phyloP scores from a whole-genome alignment of 1,140 invertebrate species.

The Cydia amplana region DNA sequence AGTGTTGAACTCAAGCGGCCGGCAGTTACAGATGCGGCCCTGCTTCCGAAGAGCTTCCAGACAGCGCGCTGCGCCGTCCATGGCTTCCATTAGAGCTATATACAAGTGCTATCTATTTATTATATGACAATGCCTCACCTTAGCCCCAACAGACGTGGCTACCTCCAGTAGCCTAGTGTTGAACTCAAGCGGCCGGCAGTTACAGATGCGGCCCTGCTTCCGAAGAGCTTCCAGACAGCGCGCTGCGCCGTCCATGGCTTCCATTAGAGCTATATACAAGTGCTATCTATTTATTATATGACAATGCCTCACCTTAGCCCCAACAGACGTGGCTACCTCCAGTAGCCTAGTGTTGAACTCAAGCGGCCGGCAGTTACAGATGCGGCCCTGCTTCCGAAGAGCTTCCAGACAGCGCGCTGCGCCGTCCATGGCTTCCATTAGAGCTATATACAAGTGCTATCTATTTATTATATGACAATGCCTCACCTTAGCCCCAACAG shows the following conservation, averaged over 20 bases:
- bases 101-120: too few species aligned
- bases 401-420: slow-evolving; percentile 89
- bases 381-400: slow-evolving; percentile 87
- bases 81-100: slow-evolving; percentile 89
- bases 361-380: slow-evolving; percentile 90
- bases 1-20: slow-evolving; percentile 90
- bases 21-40: slow-evolving; percentile 91
- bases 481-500: slow-evolving; percentile 87
- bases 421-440: slow-evolving; percentile 93
- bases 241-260: slow-evolving; percentile 91
- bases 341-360: slow-evolving; percentile 90
- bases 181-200: slow-evolving; percentile 90
- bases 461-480: too few species aligned
- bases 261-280: slow-evolving; percentile 84
- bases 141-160: slow-evolving; percentile 89
- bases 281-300: too few species aligned
- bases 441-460: slow-evolving; percentile 77
- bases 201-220: slow-evolving; percentile 89
- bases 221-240: slow-evolving; percentile 87
- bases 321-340: slow-evolving; percentile 90
- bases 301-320: slow-evolving; percentile 83
- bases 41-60: slow-evolving; percentile 87
- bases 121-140: slow-evolving; percentile 74
- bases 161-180: slow-evolving; percentile 89
- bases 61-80: slow-evolving; percentile 90